phyloP scores from a whole-genome alignment of 1,140 invertebrate species.

The Euwallacea similis region DNA sequence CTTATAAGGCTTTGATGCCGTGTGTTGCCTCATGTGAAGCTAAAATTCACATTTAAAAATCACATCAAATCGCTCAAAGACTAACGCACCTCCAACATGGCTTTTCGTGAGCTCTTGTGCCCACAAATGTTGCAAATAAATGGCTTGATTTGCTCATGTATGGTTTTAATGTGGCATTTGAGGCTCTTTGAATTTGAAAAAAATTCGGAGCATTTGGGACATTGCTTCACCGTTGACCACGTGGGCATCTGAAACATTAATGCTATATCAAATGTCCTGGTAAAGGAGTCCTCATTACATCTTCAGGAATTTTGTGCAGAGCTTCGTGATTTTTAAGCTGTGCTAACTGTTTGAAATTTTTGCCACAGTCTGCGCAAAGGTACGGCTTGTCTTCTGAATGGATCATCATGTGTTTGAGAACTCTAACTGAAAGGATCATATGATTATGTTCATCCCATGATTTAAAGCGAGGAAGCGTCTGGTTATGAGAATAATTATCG shows the following conservation, averaged over 20 bases:
- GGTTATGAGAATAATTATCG: too few relatives aligned
- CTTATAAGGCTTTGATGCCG: conserved; percentile 74
- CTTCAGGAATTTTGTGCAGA: conserved; percentile 59
- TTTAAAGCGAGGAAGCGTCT: not conserved
- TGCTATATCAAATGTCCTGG: not conserved
- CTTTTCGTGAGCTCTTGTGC: conserved; percentile 69
- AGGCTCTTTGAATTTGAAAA: conserved; percentile 76
- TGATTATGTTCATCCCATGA: not conserved
- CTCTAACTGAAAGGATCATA: conserved; percentile 22
- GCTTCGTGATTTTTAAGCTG: conserved; percentile 66
- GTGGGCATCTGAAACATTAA: conserved; percentile 47
- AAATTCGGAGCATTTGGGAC: conserved; percentile 67
- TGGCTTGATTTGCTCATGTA: conserved; percentile 76
- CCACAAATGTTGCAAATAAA: conserved; percentile 77
- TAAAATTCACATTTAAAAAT: conserved; percentile 28
- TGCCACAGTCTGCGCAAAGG: conserved; percentile 63
- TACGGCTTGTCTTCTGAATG: conserved; percentile 63
- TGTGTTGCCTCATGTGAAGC: conserved; percentile 68
- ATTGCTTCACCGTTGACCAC: conserved; percentile 69
- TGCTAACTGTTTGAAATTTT: conserved; percentile 65
- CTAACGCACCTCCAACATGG: conserved; percentile 65
- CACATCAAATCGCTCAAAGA: not conserved
- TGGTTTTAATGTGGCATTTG: conserved; percentile 74
- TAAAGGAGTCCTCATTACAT: conserved; percentile 29
- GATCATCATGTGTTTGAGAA: conserved; percentile 60